Evolutionary conservation across 2,113 vertebrate species (phyloP), one percentile per base, ranked within the genome.

Genomic region (Lophius piscatorius): DNA sequence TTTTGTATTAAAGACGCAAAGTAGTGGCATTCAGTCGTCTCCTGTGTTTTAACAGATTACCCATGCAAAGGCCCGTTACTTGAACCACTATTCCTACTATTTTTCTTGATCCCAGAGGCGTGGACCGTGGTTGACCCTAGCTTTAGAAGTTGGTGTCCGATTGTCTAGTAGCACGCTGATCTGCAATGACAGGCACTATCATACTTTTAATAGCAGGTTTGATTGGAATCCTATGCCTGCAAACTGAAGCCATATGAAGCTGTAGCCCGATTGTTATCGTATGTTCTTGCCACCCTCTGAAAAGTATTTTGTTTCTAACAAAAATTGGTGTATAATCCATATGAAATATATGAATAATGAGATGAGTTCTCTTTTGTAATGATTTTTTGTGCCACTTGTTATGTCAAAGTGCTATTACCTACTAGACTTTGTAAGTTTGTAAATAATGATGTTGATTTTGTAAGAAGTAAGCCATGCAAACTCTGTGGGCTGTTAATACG

Each of bases 21-120:
- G 63, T 51, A 47, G 16, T 64, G 58, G 47, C 34, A 64, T 59
- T 42, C 57, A 65, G 23, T 20, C 65, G 40, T 40, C 41, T 50
- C 31, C 20, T 63, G 21, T 66, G 42, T 52, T 58, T 20, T 46
- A 38, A 70, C 22, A 67, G 44, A 39, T 63, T 69, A 52, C 26
- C 62, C 39, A 63, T 51, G 28, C 59, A 55, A 26, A 70, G 78
- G 74, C 76, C 70, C 64, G 69, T 82, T 80, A 68, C 57, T 56
- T 61, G 55, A 40, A 38, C 13, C 18, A 52, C 42, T 42, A 45
- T 60, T 23, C 21, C 33, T 24, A 24, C 23, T 54, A 55, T 35
- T 57, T 29, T 60, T 5, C 7, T 47, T 14, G 12, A 18, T 21
- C 47, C 12, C 22, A 17, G 9, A 34, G n/a, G 8, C 11, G 3